These are phyloP conservation scores for Bolinopsis microptera DNA, from an alignment of 37 sponge, comb jelly and placozoan species.

Conservation along the genomic window DNA sequence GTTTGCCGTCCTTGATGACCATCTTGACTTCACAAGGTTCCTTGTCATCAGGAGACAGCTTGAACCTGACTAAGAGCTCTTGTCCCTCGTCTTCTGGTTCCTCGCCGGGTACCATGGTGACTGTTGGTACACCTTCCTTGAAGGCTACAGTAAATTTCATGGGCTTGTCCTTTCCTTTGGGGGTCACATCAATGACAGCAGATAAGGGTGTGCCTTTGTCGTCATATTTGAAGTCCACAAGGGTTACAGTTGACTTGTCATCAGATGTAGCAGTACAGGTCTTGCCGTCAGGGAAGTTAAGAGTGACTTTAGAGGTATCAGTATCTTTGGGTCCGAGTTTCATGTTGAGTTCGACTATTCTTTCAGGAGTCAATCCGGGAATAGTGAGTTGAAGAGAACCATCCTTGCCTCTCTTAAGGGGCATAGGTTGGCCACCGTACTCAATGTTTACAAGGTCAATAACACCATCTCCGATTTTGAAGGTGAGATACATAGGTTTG, in stretches of 20 bases:
- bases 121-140: conserved; percentile 12
- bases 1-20: conserved; percentile 48
- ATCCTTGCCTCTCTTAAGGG: not conserved
- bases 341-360: not conserved
- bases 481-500: conserved; percentile 8
- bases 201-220: not conserved
- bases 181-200: conserved; percentile 18
- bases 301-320: not conserved
- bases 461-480: conserved; percentile 1
- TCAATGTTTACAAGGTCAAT: conserved; percentile 59
- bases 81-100: conserved; percentile 4
- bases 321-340: not conserved
- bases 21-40: conserved; percentile 52
- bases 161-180: not conserved
- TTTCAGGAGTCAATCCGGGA: not conserved
- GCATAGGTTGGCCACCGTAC: conserved; percentile 32
- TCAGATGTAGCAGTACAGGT: not conserved
- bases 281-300: conserved; percentile 34
- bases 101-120: not conserved
- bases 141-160: conserved; percentile 16
- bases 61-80: conserved; percentile 26
- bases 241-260: not conserved
- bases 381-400: conserved; percentile 39
- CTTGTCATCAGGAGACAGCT: conserved; percentile 36
- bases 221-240: not conserved